Evolutionary conservation across 2,797 vertebrate species (phyloP).

Genomic region (Crocidura indochinensis): DNA sequence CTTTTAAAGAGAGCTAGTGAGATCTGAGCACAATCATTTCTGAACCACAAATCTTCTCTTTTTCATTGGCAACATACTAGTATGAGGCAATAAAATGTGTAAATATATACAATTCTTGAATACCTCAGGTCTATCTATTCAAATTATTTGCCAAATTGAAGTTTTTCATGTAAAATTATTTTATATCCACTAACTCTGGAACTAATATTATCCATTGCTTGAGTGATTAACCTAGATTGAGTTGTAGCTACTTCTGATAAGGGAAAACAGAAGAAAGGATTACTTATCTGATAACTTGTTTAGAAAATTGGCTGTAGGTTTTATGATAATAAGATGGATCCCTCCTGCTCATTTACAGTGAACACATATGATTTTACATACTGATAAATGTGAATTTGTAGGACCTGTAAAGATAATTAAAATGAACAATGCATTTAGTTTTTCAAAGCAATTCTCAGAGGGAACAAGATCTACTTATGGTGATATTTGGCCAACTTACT

Average conservation of each 20-base stretch:
- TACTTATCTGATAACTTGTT: not conserved
- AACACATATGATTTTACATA: not conserved
- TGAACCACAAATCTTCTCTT: not conserved
- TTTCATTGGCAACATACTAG: not conserved
- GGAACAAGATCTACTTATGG: no score
- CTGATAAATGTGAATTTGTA: not conserved
- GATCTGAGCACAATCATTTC: no score
- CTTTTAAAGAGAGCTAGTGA: no score
- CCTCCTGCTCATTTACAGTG: not conserved
- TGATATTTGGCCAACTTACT: no score
- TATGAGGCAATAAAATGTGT: not conserved
- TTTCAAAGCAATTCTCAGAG: no score
- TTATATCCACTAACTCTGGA: not conserved
- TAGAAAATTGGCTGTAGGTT: not conserved
- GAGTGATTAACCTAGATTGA: not conserved
- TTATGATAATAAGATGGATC: not conserved
- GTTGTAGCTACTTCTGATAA: not conserved
- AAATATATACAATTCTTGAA: not conserved
- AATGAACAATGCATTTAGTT: not conserved
- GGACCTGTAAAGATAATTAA: no score
- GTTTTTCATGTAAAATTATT: slow-evolving; percentile 7
- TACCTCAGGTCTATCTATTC: slow-evolving; percentile 8
- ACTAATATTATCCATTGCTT: not conserved
- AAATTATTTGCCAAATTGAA: slow-evolving; percentile 7
- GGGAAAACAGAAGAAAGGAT: slow-evolving; percentile 9